Evolutionary conservation across 1,140 invertebrate species (phyloP), one percentile per base, ranked within the genome.

Genomic region (Drosophila baimaii): DNA sequence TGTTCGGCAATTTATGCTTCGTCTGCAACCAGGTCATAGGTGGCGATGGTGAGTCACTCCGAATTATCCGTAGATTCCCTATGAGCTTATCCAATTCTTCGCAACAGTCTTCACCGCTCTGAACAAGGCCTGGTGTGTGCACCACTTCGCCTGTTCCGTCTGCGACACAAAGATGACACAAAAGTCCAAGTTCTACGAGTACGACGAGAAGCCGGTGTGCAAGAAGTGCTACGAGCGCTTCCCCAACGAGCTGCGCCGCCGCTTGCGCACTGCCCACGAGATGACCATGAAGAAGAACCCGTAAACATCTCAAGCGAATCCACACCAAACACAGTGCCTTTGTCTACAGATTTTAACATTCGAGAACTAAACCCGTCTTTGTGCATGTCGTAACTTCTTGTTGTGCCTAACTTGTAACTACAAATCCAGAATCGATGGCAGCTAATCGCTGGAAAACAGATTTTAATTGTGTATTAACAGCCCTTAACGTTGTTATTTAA

Each of bases 41-140:
- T 71, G 98, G 98, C 41, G 98, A 99, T 94, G 98, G 98, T 99
- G 94, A 93, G 65, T 46, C 15, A 31, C 17, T 55, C 29, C 13
- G 10, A 13, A 6, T 41, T 58, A 62, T 29, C 25, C 13, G 9
- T 17, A n/a, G 17, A 37, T 72, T 15, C 31, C 31, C 13, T 0
- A 35, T 23, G 7, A 2, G 3, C 8, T 64, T 31, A 23, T 31
- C 5, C 8, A 27, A 27, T 8, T 25, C 9, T 44, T 75, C 44
- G 15, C 0, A 85, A n/a, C 92, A 99, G 98, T 99, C 33, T 99
- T 99, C 92, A 98, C 97, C 72, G 98, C 99, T 39, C 93, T 99
- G 77, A 99, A 99, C 92, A 99, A 99, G 93, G 98, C 98, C n/a
- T 99, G 98, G 98, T 99, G 99, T 93, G 97, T 98, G 25, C 96